Base-by-base conservation (phyloP, 2,113 vertebrate species). In the Varanus komodoensis region DNA sequence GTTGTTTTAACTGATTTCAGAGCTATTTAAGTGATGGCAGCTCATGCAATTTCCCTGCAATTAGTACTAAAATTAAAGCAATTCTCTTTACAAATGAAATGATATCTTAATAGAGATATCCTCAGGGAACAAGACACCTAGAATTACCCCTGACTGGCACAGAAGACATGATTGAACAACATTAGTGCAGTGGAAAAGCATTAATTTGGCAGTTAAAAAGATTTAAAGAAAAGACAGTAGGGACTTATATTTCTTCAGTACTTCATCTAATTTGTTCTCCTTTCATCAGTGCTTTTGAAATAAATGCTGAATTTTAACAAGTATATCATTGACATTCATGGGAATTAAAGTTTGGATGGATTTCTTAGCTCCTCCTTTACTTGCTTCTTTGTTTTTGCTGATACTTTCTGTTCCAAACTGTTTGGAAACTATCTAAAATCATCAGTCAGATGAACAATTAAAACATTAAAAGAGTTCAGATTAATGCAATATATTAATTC, bases 131-230 rank as follows among this genome's bases (percentile, higher is more conserved):
- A 80, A 14, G 2, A 44, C 77, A 87, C 1, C 25, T 91, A 86
- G 17, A 89, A 89, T 88, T 91, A 86, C 29, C 3, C 3, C 29
- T 48, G 12, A 21, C 3, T 84, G 73, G 19, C 34, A 84, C 38
- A 82, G 38, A 78, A 50, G 52, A 25, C 86, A 69, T 86, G 52
- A 73, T 11, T 68, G 38, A 27, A 80, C 87, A 89, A 90, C 88
- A 50, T 80, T 75, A 86, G 54, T 25, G 78, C 5, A 52, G 64
- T 82, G 5, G 21, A 91, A 83, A 93, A 82, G 3, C 82, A 89
- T 91, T 92, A 89, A 91, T 89, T 88, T 14, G 69, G 84, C 81
- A 87, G 74, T 85, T 92, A 86, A 92, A 3, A 89, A 73, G 57
- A 84, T 82, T 93, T 77, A 89, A 89, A 87, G 48, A 3, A 90